phyloP scores from a whole-genome alignment of 2,113 vertebrate genomes.

The Paradoxurus hermaphroditus region DNA sequence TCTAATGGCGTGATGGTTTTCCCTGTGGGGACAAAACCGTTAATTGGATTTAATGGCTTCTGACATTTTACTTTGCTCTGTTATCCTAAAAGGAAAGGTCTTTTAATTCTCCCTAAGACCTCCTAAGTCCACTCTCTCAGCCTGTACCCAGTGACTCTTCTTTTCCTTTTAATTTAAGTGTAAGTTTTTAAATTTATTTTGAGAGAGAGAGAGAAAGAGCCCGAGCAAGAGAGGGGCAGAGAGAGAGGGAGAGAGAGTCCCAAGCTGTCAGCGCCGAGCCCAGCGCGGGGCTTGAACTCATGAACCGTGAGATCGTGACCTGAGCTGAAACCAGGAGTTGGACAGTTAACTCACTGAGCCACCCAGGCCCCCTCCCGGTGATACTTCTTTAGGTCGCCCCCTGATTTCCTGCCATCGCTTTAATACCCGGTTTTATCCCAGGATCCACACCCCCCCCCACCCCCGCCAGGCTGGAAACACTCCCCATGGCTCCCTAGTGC shows the following conservation, averaged over 20 bases:
- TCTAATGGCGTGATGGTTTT: constrained; percentile 62
- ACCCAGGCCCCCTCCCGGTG: too few species aligned
- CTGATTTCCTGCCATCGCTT: not conserved
- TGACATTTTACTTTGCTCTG: not conserved
- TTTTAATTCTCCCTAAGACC: not conserved
- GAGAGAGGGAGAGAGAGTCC: too few species aligned
- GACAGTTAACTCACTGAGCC: too few species aligned
- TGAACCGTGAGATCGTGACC: too few species aligned
- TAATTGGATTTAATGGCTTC: not conserved
- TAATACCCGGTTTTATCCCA: not conserved
- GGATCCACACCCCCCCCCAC: not conserved
- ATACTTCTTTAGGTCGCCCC: not conserved
- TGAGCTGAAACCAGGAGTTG: too few species aligned
- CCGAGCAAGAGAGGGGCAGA: too few species aligned
- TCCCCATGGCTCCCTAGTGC: not conserved
- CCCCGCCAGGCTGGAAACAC: not conserved
- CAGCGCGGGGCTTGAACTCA: too few species aligned
- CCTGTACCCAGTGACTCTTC: not conserved
- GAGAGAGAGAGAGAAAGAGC: too few species aligned
- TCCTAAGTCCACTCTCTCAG: not conserved
- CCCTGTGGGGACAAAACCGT: constrained; percentile 58
- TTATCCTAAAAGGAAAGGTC: not conserved
- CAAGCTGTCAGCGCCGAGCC: too few species aligned
- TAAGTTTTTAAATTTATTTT: too few species aligned
- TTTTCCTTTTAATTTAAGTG: not conserved